Evolutionary conservation across 2,888 invertebrate genomes (phyloP).

Genomic region (Eristalis tenax): DNA sequence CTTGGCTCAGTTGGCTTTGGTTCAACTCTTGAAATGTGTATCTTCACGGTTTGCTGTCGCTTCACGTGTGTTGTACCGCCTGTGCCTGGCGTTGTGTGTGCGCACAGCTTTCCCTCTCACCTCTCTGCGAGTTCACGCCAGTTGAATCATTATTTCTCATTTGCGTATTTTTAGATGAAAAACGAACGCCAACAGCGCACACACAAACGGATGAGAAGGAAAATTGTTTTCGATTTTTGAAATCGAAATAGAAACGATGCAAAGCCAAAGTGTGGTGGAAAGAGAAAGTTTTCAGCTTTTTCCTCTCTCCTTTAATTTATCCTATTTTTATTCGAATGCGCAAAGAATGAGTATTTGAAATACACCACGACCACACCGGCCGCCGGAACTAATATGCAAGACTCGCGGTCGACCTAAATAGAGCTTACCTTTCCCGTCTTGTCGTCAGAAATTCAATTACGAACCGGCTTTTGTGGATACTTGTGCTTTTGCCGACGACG

Average conservation of each 20-base stretch:
- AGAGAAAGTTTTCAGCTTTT: constrained; percentile 33
- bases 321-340: constrained; percentile 2
- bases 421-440: constrained; percentile 19
- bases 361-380: neutral
- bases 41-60: constrained; percentile 33
- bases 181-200: constrained; percentile 1
- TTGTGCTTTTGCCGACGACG: constrained; percentile 7
- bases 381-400: constrained; percentile 39
- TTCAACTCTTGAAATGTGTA: constrained; percentile 33
- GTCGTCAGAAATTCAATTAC: constrained; percentile 5
- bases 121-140: neutral
- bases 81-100: neutral
- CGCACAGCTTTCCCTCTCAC: neutral
- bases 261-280: neutral
- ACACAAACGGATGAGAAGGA: neutral
- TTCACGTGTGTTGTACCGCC: neutral
- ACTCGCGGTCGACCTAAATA: constrained; percentile 43
- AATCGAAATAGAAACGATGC: constrained; percentile 12
- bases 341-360: constrained; percentile 1
- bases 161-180: constrained; percentile 51
- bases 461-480: neutral
- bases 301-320: neutral
- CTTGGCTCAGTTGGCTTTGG: constrained; percentile 50
- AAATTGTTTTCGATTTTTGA: constrained; percentile 52
- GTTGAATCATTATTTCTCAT: constrained; percentile 45